Conservation (phyloP, 2,888 invertebrate species). For the Ptilodon capucinus region DNA sequence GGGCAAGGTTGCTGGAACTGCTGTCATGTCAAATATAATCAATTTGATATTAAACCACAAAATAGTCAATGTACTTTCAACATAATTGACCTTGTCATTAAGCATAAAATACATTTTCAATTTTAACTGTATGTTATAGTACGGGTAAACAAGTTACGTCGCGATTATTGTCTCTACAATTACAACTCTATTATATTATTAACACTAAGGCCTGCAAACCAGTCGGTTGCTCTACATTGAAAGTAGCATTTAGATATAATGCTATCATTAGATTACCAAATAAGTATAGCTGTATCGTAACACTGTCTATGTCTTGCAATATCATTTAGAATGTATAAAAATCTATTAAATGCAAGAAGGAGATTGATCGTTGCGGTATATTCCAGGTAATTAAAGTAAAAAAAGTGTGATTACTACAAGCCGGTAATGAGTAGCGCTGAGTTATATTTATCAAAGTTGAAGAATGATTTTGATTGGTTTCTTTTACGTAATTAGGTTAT, state of each 20-base stretch:
- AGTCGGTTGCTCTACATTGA: background rate
- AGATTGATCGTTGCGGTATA: background rate
- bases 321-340: conserved; percentile 3
- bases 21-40: conserved; percentile 18
- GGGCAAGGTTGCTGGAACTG: conserved; percentile 72
- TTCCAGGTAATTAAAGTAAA: background rate
- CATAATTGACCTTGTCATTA: background rate
- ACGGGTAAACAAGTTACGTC: too few relatives aligned
- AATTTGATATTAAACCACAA: conserved; percentile 9
- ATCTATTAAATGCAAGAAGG: background rate
- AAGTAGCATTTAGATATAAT: background rate
- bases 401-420: background rate
- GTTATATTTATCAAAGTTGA: background rate
- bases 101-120: background rate
- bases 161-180: too few relatives aligned
- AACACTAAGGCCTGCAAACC: background rate
- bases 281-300: background rate
- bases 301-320: conserved; percentile 1
- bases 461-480: background rate
- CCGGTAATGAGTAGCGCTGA: background rate
- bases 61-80: conserved; percentile 7
- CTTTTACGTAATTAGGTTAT: too few relatives aligned
- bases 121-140: background rate
- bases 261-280: conserved; percentile 2
- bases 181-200: too few relatives aligned